These are phyloP conservation scores for Borostomias antarcticus DNA, from an alignment of 2,797 vertebrate genomes.

Conservation along the genomic window DNA sequence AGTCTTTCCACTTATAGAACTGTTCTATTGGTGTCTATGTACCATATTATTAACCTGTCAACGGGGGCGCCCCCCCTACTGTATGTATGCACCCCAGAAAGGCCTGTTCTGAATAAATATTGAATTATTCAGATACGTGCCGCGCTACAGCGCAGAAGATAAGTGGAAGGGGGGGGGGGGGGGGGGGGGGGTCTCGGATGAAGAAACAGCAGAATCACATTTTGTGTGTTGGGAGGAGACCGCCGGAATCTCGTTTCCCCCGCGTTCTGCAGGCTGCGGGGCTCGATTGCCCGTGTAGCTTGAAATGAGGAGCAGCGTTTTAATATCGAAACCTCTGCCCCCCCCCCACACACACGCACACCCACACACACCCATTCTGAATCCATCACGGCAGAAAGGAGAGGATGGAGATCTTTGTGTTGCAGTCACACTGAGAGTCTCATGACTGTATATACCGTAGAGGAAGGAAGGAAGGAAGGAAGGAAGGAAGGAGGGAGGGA, in stretches of 20 bases:
- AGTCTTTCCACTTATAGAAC: neutral
- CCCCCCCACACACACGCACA: no score
- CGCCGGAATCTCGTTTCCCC: neutral
- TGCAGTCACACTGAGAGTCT: no score
- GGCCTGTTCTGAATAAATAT: neutral
- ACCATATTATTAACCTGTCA: neutral
- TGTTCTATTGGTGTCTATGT: neutral
- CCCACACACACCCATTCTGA: no score
- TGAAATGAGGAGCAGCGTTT: no score
- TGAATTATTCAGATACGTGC: neutral
- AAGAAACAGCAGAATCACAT: neutral
- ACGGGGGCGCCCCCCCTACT: neutral
- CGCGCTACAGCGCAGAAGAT: neutral
- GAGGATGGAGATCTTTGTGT: no score
- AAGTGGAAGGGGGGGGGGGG: neutral
- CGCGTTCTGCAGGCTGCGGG: neutral
- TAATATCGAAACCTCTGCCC: no score
- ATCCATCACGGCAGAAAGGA: no score
- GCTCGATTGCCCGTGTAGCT: neutral
- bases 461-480: no score
- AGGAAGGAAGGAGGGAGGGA: no score
- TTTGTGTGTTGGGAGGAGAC: neutral
- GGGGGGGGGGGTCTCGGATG: no score
- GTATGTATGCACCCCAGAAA: neutral
- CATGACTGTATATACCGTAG: no score